Evolutionary conservation across 2,113 vertebrate genomes (phyloP).

Genomic region (Neofelis nebulosa): DNA sequence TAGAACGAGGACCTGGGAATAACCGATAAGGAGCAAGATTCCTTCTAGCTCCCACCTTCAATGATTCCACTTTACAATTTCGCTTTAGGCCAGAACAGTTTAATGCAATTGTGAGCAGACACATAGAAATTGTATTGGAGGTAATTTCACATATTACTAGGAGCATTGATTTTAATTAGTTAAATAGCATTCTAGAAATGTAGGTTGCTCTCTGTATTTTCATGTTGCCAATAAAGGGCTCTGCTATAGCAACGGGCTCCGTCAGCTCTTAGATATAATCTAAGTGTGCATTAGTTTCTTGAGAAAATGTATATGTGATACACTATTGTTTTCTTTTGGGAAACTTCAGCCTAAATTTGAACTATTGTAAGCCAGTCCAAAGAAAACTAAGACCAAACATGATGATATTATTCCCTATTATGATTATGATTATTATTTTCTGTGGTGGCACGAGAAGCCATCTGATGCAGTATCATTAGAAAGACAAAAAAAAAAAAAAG

Average conservation of each 20-base stretch:
- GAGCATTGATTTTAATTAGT: constrained; percentile 48
- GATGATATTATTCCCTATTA: background rate
- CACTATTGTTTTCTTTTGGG: background rate
- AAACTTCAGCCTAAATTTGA: background rate
- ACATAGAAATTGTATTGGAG: constrained; percentile 49
- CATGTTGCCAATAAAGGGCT: background rate
- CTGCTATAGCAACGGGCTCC: background rate
- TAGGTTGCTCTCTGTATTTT: background rate
- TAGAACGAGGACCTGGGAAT: background rate
- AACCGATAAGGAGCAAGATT: background rate
- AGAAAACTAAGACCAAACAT: constrained; percentile 21
- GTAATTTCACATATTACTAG: constrained; percentile 32
- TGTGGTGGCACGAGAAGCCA: background rate
- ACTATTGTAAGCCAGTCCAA: background rate
- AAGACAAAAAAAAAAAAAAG: background rate
- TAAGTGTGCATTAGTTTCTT: background rate
- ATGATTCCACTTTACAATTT: background rate
- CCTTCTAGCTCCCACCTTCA: background rate
- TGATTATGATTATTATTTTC: background rate
- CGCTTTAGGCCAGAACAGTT: constrained; percentile 18
- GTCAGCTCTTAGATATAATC: background rate
- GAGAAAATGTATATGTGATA: background rate
- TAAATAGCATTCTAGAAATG: constrained; percentile 34
- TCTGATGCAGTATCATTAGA: background rate
- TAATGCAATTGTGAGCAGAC: constrained; percentile 55